Evolutionary conservation across 2,797 vertebrate species (phyloP).

Genomic region (Coregonus suidteri): DNA sequence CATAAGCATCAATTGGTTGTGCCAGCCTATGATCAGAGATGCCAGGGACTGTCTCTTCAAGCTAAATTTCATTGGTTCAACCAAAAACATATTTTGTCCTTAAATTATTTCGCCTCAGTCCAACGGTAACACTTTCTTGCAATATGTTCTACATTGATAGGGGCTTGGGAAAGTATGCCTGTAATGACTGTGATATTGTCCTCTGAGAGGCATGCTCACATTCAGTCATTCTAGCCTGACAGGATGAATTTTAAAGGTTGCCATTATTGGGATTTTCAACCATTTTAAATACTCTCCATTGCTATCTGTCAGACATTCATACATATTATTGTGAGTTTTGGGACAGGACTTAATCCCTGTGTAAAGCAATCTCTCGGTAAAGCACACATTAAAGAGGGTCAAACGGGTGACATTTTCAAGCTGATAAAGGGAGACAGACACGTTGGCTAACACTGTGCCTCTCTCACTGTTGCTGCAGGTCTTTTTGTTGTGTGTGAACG

Average conservation of each 20-base stretch:
- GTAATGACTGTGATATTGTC: constrained; percentile 33
- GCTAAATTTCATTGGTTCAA: not conserved
- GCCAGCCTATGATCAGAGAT: no score
- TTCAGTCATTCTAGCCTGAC: constrained; percentile 33
- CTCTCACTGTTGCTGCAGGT: constrained; percentile 12
- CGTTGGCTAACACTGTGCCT: constrained; percentile 30
- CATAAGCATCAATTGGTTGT: no score
- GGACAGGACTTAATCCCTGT: constrained; percentile 33
- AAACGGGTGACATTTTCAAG: constrained; percentile 30
- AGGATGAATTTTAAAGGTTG: constrained; percentile 40
- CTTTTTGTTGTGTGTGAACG: not conserved
- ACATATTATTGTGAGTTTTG: constrained; percentile 47
- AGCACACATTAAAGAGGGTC: constrained; percentile 38
- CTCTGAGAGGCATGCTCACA: constrained; percentile 20
- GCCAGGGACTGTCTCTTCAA: not conserved
- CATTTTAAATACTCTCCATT: constrained; percentile 39
- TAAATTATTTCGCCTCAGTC: constrained; percentile 12
- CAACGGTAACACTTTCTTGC: constrained; percentile 22
- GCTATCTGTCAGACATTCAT: constrained; percentile 45
- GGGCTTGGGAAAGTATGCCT: constrained; percentile 11
- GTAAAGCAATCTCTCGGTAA: constrained; percentile 2
- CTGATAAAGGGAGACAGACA: constrained; percentile 20
- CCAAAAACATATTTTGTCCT: not conserved
- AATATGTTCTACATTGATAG: constrained; percentile 21
- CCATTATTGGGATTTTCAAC: constrained; percentile 25